A percentile compares a stretch with the other conserved stretches of the same genome.
These are phyloP conservation scores for Euura saliciscinereae DNA, from an alignment of 1,140 invertebrate species.

Conservation along the genomic window DNA sequence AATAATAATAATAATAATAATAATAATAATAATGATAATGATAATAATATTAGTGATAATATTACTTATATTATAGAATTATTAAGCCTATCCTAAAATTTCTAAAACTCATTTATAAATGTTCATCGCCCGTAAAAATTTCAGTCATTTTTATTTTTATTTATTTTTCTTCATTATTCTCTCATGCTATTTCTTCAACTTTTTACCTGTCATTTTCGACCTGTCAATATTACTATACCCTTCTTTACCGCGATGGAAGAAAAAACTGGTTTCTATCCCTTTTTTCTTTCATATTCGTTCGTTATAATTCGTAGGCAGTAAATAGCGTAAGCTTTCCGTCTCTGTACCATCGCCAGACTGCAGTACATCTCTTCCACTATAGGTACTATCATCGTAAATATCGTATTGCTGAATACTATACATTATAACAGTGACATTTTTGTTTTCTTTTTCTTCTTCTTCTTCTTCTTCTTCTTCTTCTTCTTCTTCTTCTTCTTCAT, in stretches of 20 bases:
- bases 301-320: no score
- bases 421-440: not conserved
- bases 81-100: conserved; percentile 15
- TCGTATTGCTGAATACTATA: conserved; percentile 7
- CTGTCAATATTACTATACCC: conserved; percentile 31
- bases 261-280: not conserved
- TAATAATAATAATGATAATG: no score
- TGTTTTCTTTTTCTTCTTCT: not conserved
- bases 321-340: no score
- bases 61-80: not conserved
- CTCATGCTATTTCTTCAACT: not conserved
- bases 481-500: not conserved
- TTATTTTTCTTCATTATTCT: not conserved
- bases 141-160: conserved; percentile 29
- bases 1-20: no score
- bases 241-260: conserved; percentile 35
- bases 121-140: conserved; percentile 27
- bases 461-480: not conserved
- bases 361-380: no score
- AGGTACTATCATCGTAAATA: not conserved
- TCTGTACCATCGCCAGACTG: no score
- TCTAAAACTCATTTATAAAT: conserved; percentile 22
- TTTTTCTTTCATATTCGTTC: not conserved
- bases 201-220: conserved; percentile 18
- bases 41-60: conserved; percentile 8